Base-by-base conservation (phyloP, 2,797 vertebrate species). In the Okamejei kenojei region DNA sequence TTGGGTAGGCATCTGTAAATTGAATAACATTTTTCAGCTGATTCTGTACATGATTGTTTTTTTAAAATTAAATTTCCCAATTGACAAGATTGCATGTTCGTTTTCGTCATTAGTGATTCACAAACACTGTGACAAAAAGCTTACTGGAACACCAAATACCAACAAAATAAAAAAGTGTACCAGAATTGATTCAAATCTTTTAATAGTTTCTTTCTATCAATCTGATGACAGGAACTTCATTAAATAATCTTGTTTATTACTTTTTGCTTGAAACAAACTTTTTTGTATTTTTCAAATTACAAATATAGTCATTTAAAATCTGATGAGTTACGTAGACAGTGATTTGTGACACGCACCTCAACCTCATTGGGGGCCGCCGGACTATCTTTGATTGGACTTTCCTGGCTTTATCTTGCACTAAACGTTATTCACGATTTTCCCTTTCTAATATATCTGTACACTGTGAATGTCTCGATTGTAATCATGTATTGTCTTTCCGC, bases 1-100 rank as follows among this genome's bases (percentile, higher is more conserved):
- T 96, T 8, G 97, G 97, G 90, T 97, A 97, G 13, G 97, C 97
- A 94, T 97, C 97, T 97, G 61, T 10, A 95, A 90, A 45, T 88
- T 7, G 77, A 82, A 71, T 45, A 93, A 19, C n/a, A 86, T 21
- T 29, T 68, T 68, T 35, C 82, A 88, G 63, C 63, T 23, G 61
- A 65, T 88, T 7, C 84, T 32, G 15, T 68, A 68, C 21, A 68
- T 21, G 17, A n/a, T 68, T 35, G 15, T 68, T 88, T 19, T 84
- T 65, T 45, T 45, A 3, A 3, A 3, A 32, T 88, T 32, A 58
- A 65, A 19, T 68, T 32, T n/a, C 29, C 17, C 84, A 88, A 13
- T 65, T 65, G 21, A 35, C 61, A 32, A 63, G 21, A 65, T 7
- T n/a, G 32, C n/a, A 35, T 35, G n/a, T 32, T 35, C 23, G 17